Conservation (phyloP, 2,888 invertebrate genomes). For the Mythimna vitellina region DNA sequence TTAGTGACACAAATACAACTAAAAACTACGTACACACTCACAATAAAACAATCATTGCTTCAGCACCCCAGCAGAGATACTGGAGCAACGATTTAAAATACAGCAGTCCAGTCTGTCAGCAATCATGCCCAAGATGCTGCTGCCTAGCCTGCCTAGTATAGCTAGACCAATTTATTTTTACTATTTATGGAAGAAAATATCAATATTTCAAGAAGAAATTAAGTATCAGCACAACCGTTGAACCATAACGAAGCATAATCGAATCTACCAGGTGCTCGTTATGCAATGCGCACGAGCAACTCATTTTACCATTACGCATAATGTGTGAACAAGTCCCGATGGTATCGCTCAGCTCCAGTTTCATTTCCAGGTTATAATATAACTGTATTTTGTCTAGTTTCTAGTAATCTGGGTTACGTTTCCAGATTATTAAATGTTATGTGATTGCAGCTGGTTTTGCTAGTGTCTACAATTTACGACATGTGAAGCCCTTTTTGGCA, state of each 20-base stretch:
- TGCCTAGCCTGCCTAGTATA: no score
- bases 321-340: slow-evolving; percentile 60
- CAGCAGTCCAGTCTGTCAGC: no score
- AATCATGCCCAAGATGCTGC: no score
- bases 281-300: slow-evolving; percentile 51
- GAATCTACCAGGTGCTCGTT: slow-evolving; percentile 43
- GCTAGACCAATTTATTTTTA: not conserved
- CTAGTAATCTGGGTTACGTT: slow-evolving; percentile 31
- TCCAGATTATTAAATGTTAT: slow-evolving; percentile 18
- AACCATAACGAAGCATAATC: slow-evolving; percentile 46
- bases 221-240: slow-evolving; percentile 11
- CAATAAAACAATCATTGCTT: no score
- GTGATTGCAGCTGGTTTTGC: not conserved
- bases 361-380: slow-evolving; percentile 59
- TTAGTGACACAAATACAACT: no score
- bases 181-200: slow-evolving; percentile 1
- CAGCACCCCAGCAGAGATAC: no score
- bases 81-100: no score
- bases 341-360: slow-evolving; percentile 57
- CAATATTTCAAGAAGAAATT: not conserved
- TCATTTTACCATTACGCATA: slow-evolving; percentile 48
- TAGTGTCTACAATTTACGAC: slow-evolving; percentile 18
- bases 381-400: slow-evolving; percentile 28
- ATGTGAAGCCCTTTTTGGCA: not conserved
- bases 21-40: no score